Base-by-base conservation (phyloP, 1,140 invertebrate genomes). In the Atopsyche davidsoni region DNA sequence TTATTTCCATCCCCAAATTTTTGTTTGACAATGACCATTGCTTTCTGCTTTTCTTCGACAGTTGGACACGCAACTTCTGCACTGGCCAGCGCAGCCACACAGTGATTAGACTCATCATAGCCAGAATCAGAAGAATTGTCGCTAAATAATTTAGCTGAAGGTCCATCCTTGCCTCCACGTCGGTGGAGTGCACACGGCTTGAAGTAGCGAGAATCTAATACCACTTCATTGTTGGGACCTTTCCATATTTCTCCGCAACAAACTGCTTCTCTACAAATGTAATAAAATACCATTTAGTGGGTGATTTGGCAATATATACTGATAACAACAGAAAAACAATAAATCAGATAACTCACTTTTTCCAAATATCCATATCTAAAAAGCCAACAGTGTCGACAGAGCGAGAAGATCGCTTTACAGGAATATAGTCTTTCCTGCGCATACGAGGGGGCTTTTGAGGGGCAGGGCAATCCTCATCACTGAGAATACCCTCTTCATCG, bases 61-160 rank as follows among this genome's bases (percentile, higher is more conserved):
- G n/a, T n/a, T n/a, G n/a, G n/a, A n/a, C n/a, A n/a, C n/a, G n/a
- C n/a, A n/a, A n/a, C n/a, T n/a, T n/a, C n/a, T n/a, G n/a, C n/a
- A n/a, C n/a, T n/a, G n/a, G n/a, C n/a, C n/a, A n/a, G n/a, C n/a
- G n/a, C n/a, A n/a, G n/a, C n/a, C n/a, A n/a, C n/a, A n/a, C n/a
- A n/a, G n/a, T n/a, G n/a, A n/a, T n/a, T 47, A 13, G 45, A 49
- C 58, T 81, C 80, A 58, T 83, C 80, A 55, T 82, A 83, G 2
- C 79, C 79, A 0, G 80, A 81, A 62, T 82, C 80, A 2, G 79
- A 80, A 1, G 79, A 80, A 35, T 77, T 78, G 57, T 81, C 80
- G 59, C 75, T 80, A 61, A 78, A 78, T 28, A 41, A 79, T 64
- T 41, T 76, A 68, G 51, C 68, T 64, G 21, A 23, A 13, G 47